These are phyloP conservation scores for Neotoxoptera formosana DNA, from an alignment of 1,140 invertebrate species.

Conservation along the genomic window DNA sequence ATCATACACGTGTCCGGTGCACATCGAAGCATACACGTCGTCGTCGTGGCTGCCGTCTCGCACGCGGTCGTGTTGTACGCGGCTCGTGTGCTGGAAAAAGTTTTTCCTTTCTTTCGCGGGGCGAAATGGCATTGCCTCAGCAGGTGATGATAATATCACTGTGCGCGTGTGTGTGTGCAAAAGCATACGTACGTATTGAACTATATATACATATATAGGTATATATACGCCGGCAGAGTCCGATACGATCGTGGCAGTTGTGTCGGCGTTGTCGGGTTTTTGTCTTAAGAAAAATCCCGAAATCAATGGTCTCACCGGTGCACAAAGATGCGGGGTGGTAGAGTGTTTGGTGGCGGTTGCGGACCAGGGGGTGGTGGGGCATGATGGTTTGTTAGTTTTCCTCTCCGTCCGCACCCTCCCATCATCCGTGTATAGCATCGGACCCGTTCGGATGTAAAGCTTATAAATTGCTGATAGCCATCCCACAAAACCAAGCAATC, in stretches of 20 bases:
- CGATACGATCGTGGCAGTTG: not conserved
- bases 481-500: slow-evolving; percentile 28
- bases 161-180: not conserved
- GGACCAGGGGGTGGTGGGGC: not conserved
- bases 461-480: slow-evolving; percentile 48
- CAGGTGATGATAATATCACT: slow-evolving; percentile 1
- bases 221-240: too few species aligned
- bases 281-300: slow-evolving; percentile 35
- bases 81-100: not conserved
- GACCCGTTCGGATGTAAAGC: slow-evolving; percentile 33
- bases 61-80: not conserved
- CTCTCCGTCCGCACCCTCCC: not conserved
- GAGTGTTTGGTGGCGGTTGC: not conserved
- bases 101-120: not conserved
- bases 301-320: not conserved
- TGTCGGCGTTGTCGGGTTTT: not conserved
- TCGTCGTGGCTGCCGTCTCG: not conserved
- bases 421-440: not conserved
- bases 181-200: not conserved
- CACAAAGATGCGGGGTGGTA: not conserved
- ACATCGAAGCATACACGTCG: not conserved
- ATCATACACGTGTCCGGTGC: not conserved
- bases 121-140: not conserved
- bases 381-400: slow-evolving; percentile 15
- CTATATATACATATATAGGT: not conserved